Percentiles rank a stretch among this genome's conserved stretches.
Conservation (phyloP, 1,140 invertebrate genomes). For the Akabosia matsudoensis region DNA sequence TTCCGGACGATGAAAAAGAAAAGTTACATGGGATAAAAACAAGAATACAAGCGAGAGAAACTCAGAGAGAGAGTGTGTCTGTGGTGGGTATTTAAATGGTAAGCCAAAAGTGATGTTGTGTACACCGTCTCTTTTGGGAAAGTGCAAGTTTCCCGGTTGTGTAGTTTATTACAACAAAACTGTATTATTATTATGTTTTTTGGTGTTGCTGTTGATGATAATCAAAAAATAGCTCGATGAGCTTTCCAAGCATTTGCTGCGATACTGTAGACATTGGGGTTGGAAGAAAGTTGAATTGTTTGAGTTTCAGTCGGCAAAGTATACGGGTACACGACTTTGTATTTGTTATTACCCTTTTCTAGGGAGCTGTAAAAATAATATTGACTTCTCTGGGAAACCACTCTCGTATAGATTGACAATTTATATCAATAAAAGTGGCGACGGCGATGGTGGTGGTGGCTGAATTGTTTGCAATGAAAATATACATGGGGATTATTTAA, state of each 20-base stretch:
- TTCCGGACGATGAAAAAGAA: constrained; percentile 18
- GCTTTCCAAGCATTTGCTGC: background rate
- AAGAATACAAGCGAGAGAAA: constrained; percentile 11
- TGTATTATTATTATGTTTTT: background rate
- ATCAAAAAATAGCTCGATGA: background rate
- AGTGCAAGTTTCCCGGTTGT: background rate
- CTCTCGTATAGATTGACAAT: background rate
- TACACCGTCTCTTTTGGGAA: background rate
- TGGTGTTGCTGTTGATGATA: background rate
- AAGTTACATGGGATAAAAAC: no score
- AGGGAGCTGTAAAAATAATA: no score
- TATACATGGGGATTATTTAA: background rate
- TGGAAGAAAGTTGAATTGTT: no score
- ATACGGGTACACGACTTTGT: no score
- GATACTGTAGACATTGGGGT: no score
- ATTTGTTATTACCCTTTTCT: background rate
- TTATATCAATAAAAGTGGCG: background rate
- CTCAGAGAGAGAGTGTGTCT: background rate
- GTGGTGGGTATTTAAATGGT: background rate
- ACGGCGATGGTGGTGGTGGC: background rate
- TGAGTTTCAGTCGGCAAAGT: no score
- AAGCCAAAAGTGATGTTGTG: background rate
- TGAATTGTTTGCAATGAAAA: background rate
- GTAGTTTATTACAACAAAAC: background rate
- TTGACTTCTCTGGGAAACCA: background rate